Conservation (phyloP, 2,113 vertebrate genomes). For the Strigops habroptila region DNA sequence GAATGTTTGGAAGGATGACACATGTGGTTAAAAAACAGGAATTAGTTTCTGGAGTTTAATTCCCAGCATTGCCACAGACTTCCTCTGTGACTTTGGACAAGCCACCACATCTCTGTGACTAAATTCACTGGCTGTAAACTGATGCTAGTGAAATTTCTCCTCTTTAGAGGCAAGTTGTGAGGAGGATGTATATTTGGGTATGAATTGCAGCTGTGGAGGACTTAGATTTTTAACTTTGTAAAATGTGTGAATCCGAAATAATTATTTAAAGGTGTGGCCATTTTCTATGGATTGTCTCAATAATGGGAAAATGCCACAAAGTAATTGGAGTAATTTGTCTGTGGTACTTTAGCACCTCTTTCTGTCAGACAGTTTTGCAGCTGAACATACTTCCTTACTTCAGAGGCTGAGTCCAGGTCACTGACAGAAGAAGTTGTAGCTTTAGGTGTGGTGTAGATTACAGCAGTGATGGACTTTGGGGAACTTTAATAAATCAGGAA, state of each 20-base stretch:
- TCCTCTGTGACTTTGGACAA: conserved; percentile 20
- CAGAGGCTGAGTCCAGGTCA: neutral
- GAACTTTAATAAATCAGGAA: neutral
- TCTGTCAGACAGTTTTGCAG: neutral
- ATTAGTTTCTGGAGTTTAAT: conserved; percentile 29
- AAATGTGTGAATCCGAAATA: neutral
- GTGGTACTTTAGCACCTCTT: neutral
- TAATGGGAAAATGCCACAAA: neutral
- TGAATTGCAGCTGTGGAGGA: neutral
- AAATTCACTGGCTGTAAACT: neutral
- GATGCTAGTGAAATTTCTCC: neutral
- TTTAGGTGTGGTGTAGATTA: neutral
- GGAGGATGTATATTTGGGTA: neutral
- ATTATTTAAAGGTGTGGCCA: neutral
- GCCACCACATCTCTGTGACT: conserved; percentile 7
- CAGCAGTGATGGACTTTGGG: neutral
- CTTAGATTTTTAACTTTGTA: neutral
- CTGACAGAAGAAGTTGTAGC: neutral
- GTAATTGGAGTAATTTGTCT: neutral
- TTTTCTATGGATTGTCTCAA: neutral
- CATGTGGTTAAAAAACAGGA: conserved; percentile 23
- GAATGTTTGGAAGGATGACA: neutral
- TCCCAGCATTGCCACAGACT: conserved; percentile 26
- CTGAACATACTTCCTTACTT: neutral
- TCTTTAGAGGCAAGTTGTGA: neutral